Evolutionary conservation across 2,113 vertebrate genomes (phyloP), one percentile per base, ranked within the genome.

Genomic region (Ailuropoda melanoleuca): DNA sequence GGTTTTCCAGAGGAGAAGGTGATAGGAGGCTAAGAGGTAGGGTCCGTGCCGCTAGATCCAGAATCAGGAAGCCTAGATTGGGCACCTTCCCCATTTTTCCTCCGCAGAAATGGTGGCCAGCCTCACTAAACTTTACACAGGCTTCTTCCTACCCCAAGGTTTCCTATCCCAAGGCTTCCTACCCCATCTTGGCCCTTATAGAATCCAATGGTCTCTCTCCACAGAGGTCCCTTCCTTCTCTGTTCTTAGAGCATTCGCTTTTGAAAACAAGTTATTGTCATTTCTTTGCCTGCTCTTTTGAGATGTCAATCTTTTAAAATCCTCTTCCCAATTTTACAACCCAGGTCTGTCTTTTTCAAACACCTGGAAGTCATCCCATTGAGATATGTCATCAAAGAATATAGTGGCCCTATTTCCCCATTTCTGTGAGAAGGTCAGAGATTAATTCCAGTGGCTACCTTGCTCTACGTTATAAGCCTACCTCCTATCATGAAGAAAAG

Each of bases 41-140:
- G 46, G 4, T 3, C 12, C 34, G 24, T 7, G 2, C 50, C 18
- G 26, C 53, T 26, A 4, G 13, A 88, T 37, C 1, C 50, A 60
- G 8, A 4, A 23, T 23, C 78, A 60, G 19, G 84, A 48, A 80
- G 34, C 37, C 29, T 80, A 6, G 23, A 23, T 2, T 1, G 37
- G 48, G 2, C 48, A 46, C 6, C 6, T 46, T 15, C 56, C 19
- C 8, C 34, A 60, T 13, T 4, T 1, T 19, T 55, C 15, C 26
- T 97, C 55, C 98, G 96, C 82, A 99, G 98, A 55, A 58, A 14
- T 19, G 53, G 29, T 26, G n/a, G 21, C 29, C 37, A 66, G 31
- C 10, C 46, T 14, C 6, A 17, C 10, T 77, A 26, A 56, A 53
- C 14, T 64, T n/a, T 24, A 46, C 21, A 53, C 8, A 26, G 60